Evolutionary conservation across 2,888 invertebrate species (phyloP).

Genomic region (Volucella bombylans): DNA sequence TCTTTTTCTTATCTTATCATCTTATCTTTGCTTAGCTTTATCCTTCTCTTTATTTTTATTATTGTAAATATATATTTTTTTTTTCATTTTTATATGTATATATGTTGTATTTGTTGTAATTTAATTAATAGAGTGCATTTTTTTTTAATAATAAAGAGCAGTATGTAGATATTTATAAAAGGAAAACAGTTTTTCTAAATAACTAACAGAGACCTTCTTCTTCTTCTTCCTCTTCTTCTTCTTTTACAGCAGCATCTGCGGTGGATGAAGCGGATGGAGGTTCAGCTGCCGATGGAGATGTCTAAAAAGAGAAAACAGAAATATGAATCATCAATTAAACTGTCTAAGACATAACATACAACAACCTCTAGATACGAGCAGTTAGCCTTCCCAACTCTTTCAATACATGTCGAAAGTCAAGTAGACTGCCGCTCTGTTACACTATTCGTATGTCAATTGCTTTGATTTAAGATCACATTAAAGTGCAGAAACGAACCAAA

Average conservation of each 20-base stretch:
- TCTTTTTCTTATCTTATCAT: conserved; percentile 9
- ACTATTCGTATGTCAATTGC: too few relatives aligned
- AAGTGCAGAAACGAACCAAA: too few relatives aligned
- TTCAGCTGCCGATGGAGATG: conserved; percentile 67
- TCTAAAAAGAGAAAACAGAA: conserved; percentile 31
- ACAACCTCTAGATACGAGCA: too few relatives aligned
- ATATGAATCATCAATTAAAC: background rate
- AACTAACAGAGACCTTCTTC: conserved; percentile 75
- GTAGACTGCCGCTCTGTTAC: too few relatives aligned
- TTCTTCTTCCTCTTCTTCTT: conserved; percentile 74
- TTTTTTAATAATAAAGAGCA: conserved; percentile 60
- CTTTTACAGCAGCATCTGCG: conserved; percentile 69
- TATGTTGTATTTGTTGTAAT: conserved; percentile 14
- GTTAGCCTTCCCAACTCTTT: too few relatives aligned
- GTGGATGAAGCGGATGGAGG: conserved; percentile 59
- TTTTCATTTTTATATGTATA: conserved; percentile 6
- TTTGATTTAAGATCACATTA: too few relatives aligned
- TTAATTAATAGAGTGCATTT: conserved; percentile 55
- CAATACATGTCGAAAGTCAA: too few relatives aligned
- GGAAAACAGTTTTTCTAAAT: conserved; percentile 54
- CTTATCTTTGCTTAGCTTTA: conserved; percentile 34
- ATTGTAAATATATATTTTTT: conserved; percentile 53
- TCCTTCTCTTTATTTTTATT: conserved; percentile 31
- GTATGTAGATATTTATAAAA: conserved; percentile 65
- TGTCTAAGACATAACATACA: background rate